These are phyloP conservation scores for Scartelaos histophorus DNA, from an alignment of 2,113 vertebrate genomes.

Conservation along the genomic window DNA sequence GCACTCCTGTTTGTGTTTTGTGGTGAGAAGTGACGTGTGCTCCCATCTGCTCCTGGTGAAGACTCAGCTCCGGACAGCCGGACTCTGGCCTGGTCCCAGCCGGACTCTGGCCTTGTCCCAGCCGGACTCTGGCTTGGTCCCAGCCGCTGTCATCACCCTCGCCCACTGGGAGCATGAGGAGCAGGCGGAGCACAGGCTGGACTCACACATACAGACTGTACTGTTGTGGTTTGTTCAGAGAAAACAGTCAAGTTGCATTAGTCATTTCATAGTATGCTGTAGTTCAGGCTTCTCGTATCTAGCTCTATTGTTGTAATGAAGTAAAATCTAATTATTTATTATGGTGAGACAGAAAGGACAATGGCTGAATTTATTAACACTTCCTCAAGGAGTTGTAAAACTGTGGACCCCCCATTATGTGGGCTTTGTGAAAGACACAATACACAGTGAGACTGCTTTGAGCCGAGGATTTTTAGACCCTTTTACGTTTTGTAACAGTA, in stretches of 20 bases:
- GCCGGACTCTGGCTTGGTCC: constrained; percentile 71
- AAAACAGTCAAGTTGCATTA: background rate
- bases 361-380: background rate
- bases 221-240: constrained; percentile 2
- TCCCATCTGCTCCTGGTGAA: constrained; percentile 68
- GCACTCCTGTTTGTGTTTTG: constrained; percentile 37
- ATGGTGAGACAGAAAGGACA: background rate
- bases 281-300: background rate
- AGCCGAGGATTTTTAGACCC: background rate
- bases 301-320: background rate
- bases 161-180: constrained; percentile 63
- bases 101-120: constrained; percentile 71
- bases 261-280: background rate
- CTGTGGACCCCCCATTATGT: background rate
- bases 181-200: constrained; percentile 20
- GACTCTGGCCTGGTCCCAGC: constrained; percentile 72
- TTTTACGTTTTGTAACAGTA: background rate
- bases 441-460: background rate
- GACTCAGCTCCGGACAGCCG: constrained; percentile 55
- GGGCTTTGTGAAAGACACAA: background rate
- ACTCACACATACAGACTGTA: background rate
- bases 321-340: background rate
- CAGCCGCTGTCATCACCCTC: constrained; percentile 76
- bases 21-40: constrained; percentile 70
- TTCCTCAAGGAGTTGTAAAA: constrained; percentile 3